Base-by-base conservation (phyloP, 2,888 invertebrate genomes). In the Ommatoiulus sabulosus region DNA sequence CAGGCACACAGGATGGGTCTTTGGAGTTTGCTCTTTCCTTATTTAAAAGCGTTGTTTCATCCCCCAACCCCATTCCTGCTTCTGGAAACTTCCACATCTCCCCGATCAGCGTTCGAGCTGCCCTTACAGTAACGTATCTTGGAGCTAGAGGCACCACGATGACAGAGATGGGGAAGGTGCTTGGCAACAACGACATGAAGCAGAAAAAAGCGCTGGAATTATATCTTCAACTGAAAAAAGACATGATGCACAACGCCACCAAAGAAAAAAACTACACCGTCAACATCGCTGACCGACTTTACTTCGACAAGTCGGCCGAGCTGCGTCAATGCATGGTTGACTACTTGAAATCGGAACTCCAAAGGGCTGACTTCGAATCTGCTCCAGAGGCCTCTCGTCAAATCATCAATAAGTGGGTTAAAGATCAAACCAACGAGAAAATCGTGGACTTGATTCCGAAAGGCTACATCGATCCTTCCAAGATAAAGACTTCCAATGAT, bases 361-460 rank as follows among this genome's bases (percentile, higher is more conserved):
- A 10, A 1, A 24, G 10, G 3, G n/a, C 10, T 3, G 24, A 72
- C 12, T 24, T 24, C 24, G 4, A 10, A 10, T 24, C 72, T 10
- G 24, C 20, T 24, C 91, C 91, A 0, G 92, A 91, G 20, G 94
- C n/a, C 0, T 90, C 93, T 0, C 91, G 93, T 15, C 91, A 93
- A 7, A 92, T 92, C 0, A 97, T 99, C 87, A 99, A 99, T 92
- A 91, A 92, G 57, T 98, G 97, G 97, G 97, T 97, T 80, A 95
- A 95, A 91, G 92, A 94, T 5, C 94, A 96, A 91, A 99, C 99
- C 0, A 95, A 96, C 88, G 93, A 96, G 8, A 97, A 96, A 92
- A 98, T 99, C 89, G 95, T 95, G 90, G 94, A 97, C 91, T 93
- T 99, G 1, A 92, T 99, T 87, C 92, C 94, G 1, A 20, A 94